Percentiles rank a stretch among this genome's conserved stretches.
Evolutionary conservation across 2,797 vertebrate genomes (phyloP).

Genomic region (Peromyscus nudipes): DNA sequence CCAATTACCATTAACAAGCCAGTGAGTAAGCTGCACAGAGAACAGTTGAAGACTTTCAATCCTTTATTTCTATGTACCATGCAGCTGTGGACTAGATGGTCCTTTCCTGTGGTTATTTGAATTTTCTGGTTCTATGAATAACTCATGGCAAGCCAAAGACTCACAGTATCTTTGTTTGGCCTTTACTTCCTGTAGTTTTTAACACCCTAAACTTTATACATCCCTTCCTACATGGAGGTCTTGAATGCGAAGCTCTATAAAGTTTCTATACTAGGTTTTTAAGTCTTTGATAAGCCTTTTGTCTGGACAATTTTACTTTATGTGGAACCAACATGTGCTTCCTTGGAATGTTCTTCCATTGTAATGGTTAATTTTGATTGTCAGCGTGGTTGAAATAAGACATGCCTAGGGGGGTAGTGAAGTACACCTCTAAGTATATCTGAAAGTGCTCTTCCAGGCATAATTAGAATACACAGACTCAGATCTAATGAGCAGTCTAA

Average conservation of each 20-base stretch:
- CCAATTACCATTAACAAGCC: not conserved
- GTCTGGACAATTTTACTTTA: not conserved
- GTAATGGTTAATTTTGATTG: not conserved
- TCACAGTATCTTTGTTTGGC: not conserved
- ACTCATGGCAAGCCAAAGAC: not conserved
- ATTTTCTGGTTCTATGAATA: not conserved
- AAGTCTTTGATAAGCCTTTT: not conserved
- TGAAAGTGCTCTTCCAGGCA: not conserved
- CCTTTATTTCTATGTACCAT: not conserved
- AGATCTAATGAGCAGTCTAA: not conserved
- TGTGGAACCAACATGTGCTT: slow-evolving; percentile 14
- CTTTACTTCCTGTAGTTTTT: not conserved
- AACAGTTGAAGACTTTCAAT: not conserved
- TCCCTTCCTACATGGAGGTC: not conserved
- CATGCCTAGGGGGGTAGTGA: not conserved
- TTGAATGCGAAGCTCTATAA: too few species aligned
- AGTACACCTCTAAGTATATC: not conserved
- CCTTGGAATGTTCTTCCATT: not conserved
- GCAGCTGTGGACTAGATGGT: not conserved
- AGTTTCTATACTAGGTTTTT: not conserved
- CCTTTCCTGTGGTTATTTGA: not conserved
- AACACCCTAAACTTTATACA: not conserved
- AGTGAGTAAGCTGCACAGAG: not conserved
- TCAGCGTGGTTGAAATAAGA: not conserved
- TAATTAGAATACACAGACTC: not conserved